Evolutionary conservation across 92 coral and sea anemone species (phyloP), one percentile per base, ranked within the genome.

Genomic region (Montipora capitata): DNA sequence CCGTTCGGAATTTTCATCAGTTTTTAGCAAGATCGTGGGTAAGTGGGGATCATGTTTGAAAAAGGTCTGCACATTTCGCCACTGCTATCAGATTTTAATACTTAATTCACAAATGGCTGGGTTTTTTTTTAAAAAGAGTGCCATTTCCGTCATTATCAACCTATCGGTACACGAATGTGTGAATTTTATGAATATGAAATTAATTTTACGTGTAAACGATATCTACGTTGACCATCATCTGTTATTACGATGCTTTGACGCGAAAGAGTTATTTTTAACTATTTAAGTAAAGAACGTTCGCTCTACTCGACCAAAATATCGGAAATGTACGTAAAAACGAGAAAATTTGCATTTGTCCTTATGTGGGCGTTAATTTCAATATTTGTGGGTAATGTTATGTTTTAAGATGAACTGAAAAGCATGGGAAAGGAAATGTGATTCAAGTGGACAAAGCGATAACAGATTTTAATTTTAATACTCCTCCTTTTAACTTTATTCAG

Each of bases 311-410:
- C 27, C 2, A 69, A 40, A 40, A 69, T 40, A 69, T 11, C 61
- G 1, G 0, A 54, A 12, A 54, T 54, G 61, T 54, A 54, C 61
- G 61, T 54, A 54, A 54, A 13, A 45, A 45, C 51, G 2, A 54
- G 61, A 2, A 3, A 54, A 54, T 54, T 54, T 6, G 61, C 61
- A 40, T 11, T 11, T 14, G 39, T 44, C 77, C 4, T 4, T 40
- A n/a, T 14, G 77, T 73, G 77, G 77, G 77, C 41, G 77, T 73
- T 4, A 3, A 14, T n/a, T 72, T 27, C 35, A 27, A 27, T 27
- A 27, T 27, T 27, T 43, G 44, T 73, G 77, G 12, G 41, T 73
- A 45, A 73, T 72, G 45, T 44, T 11, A 40, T 72, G 45, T 1
- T 44, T 40, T 48, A 45, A 73, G 5, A 73, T 5, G 6, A 12